phyloP scores from a whole-genome alignment of 2,797 vertebrate genomes.

The Champsocephalus gunnari region DNA sequence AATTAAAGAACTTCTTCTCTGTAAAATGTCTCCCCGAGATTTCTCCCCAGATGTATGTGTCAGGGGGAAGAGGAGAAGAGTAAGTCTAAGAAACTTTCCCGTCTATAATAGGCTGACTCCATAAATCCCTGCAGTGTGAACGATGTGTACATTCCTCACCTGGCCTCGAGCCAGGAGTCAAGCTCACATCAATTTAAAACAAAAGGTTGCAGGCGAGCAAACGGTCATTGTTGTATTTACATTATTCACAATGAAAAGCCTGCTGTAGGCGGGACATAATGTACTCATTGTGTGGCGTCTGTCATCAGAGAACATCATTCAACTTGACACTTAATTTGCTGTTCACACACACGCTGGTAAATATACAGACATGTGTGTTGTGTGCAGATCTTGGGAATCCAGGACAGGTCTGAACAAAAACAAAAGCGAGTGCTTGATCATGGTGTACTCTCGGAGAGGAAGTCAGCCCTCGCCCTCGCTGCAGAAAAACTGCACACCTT shows the following conservation, averaged over 20 bases:
- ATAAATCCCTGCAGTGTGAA: slow-evolving; percentile 50
- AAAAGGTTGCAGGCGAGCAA: slow-evolving; percentile 38
- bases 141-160: slow-evolving; percentile 15
- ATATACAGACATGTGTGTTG: slow-evolving; percentile 55
- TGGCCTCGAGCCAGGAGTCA: slow-evolving; percentile 34
- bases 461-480: slow-evolving; percentile 33
- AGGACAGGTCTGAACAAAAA: slow-evolving; percentile 55
- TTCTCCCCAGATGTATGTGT: slow-evolving; percentile 73
- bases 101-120: slow-evolving; percentile 32
- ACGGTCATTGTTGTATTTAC: slow-evolving; percentile 51
- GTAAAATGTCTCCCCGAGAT: slow-evolving; percentile 56
- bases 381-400: slow-evolving; percentile 39
- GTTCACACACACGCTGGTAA: slow-evolving; percentile 57
- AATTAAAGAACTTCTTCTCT: slow-evolving; percentile 80
- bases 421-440: slow-evolving; percentile 60
- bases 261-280: slow-evolving; percentile 31
- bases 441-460: slow-evolving; percentile 9
- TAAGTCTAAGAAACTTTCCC: slow-evolving; percentile 61
- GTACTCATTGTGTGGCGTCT: slow-evolving; percentile 17
- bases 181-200: slow-evolving; percentile 25
- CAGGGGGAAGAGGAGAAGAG: slow-evolving; percentile 42
- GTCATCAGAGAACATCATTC: slow-evolving; percentile 58
- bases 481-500: slow-evolving; percentile 64
- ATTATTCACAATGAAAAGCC: slow-evolving; percentile 51
- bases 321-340: slow-evolving; percentile 68